These are phyloP conservation scores for Galaxea fascicularis DNA, from an alignment of 92 coral and sea anemone species.

Conservation along the genomic window DNA sequence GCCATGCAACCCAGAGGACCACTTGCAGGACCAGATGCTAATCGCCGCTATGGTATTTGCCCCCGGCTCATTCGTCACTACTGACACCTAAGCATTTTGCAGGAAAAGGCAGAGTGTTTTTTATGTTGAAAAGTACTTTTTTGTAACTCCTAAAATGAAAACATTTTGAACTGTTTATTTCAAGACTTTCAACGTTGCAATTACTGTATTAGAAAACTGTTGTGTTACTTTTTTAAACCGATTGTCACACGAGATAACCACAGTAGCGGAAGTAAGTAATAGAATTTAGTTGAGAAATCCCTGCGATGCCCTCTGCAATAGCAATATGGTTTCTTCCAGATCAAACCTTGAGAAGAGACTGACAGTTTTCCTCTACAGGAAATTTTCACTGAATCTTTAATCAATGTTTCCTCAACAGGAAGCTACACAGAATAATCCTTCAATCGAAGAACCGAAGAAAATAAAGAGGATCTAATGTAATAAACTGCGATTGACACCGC, in stretches of 20 bases:
- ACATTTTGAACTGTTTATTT: neutral
- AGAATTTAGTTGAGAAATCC: conserved; percentile 1
- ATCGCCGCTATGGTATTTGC: conserved; percentile 19
- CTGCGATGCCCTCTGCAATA: neutral
- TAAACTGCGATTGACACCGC: too few species aligned
- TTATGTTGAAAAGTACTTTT: neutral
- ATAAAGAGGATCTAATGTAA: too few species aligned
- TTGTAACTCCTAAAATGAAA: neutral
- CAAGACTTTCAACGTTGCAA: neutral
- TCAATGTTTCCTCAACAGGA: too few species aligned
- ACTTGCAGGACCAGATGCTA: conserved; percentile 23
- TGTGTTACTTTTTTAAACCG: too few species aligned
- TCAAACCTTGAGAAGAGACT: conserved; percentile 1
- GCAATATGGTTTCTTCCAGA: conserved; percentile 11
- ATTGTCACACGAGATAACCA: conserved; percentile 29
- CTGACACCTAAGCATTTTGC: conserved; percentile 18
- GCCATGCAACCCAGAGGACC: conserved; percentile 32
- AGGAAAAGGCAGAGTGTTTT: neutral
- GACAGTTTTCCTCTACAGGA: too few species aligned
- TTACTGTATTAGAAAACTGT: neutral
- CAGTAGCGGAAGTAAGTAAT: neutral
- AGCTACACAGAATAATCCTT: too few species aligned
- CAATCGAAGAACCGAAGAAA: too few species aligned
- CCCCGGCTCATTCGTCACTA: conserved; percentile 11
- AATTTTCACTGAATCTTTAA: too few species aligned